A percentile compares a stretch with the other conserved stretches of the same genome.
Conservation (phyloP, 2,797 vertebrate genomes). For the Buceros bicornis region DNA sequence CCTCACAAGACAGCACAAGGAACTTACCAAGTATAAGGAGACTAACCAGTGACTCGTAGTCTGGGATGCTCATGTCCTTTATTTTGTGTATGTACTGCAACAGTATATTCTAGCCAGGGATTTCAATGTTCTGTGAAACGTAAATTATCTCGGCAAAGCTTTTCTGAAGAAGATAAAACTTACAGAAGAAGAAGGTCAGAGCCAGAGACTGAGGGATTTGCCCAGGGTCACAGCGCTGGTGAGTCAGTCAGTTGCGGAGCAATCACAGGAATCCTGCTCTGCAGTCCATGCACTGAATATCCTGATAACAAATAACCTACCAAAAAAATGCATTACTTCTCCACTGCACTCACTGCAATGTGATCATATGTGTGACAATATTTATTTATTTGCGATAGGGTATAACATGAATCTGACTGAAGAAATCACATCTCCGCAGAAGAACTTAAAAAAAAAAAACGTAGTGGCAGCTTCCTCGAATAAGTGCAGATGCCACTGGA, state of each 20-base stretch:
- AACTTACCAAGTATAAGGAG: not conserved
- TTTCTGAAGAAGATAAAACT: conserved; percentile 38
- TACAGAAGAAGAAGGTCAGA: not conserved
- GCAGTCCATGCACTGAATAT: not conserved
- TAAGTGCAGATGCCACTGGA: not conserved
- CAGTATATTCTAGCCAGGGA: not conserved
- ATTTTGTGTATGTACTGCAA: not conserved
- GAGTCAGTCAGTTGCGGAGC: not conserved
- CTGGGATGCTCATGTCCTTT: not conserved
- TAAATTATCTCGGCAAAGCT: conserved; percentile 21
- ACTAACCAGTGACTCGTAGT: not conserved
- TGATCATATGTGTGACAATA: not conserved
- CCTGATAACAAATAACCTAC: not conserved
- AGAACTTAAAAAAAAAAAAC: conserved; percentile 5
- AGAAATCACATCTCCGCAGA: conserved; percentile 20
- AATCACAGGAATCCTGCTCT: not conserved
- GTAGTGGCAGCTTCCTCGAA: not conserved
- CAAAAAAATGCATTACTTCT: not conserved
- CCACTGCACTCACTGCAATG: not conserved
- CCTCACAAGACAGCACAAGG: not conserved
- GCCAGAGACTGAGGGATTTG: conserved; percentile 8
- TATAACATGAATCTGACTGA: not conserved
- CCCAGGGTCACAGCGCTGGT: not conserved
- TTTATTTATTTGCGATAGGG: not conserved
- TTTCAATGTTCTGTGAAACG: not conserved